These are phyloP conservation scores for Sphaeridia pumilis DNA, from an alignment of 2,888 invertebrate genomes.

Conservation along the genomic window DNA sequence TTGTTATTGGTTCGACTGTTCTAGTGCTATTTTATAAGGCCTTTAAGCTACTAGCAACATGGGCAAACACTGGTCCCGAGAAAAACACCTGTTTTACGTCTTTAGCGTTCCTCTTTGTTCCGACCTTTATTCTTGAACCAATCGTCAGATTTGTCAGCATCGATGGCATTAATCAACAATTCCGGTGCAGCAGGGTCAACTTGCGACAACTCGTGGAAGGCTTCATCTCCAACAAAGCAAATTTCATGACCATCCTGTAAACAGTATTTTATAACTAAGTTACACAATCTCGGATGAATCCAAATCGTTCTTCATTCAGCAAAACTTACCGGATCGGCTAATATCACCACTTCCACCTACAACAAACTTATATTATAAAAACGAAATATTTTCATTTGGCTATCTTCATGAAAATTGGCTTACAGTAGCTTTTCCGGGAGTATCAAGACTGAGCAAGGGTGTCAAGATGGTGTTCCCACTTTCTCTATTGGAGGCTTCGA, in stretches of 20 bases:
- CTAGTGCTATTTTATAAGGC: too few relatives aligned
- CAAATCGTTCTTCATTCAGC: background rate
- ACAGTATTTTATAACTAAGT: conserved; percentile 11
- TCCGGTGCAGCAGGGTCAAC: conserved; percentile 65
- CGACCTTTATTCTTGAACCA: conserved; percentile 39
- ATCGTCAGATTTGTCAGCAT: conserved; percentile 50
- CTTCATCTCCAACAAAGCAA: conserved; percentile 96
- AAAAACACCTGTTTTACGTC: background rate
- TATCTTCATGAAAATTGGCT: too few relatives aligned
- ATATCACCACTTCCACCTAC: conserved; percentile 90
- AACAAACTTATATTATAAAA: too few relatives aligned
- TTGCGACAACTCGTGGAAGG: conserved; percentile 73
- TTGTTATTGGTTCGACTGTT: too few relatives aligned
- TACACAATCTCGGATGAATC: background rate
- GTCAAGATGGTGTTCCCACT: conserved; percentile 67
- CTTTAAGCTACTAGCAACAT: too few relatives aligned
- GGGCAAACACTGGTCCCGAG: background rate
- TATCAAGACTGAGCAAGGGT: conserved; percentile 81
- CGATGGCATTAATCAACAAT: conserved; percentile 64
- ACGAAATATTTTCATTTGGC: too few relatives aligned
- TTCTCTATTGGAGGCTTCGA: conserved; percentile 61
- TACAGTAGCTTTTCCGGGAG: conserved; percentile 93
- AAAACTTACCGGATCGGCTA: conserved; percentile 70
- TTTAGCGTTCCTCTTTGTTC: conserved; percentile 30
- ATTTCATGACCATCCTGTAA: conserved; percentile 86